phyloP scores from a whole-genome alignment of 2,113 vertebrate genomes.

The Pyrgilauda ruficollis region DNA sequence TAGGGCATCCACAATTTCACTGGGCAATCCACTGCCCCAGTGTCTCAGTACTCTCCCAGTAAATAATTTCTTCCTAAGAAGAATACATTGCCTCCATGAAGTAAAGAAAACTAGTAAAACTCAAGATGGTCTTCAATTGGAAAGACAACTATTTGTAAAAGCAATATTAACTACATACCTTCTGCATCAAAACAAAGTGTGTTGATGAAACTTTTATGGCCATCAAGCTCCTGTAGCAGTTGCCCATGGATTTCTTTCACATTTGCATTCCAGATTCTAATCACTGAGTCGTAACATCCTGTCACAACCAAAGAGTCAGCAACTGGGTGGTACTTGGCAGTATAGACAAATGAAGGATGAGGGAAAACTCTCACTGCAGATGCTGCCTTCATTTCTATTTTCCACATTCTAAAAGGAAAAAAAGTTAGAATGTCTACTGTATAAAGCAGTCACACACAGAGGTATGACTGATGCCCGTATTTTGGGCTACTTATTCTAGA shows the following conservation, averaged over 20 bases:
- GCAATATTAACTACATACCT: conserved; percentile 73
- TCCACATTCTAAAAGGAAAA: conserved; percentile 83
- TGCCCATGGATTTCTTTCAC: conserved; percentile 81
- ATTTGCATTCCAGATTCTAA: conserved; percentile 89
- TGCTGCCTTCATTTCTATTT: conserved; percentile 76
- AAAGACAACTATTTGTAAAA: not conserved
- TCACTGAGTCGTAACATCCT: conserved; percentile 87
- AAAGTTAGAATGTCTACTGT: not conserved
- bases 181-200: conserved; percentile 90
- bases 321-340: conserved; percentile 89
- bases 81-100: not conserved
- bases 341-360: conserved; percentile 93
- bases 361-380: conserved; percentile 87
- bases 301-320: conserved; percentile 83
- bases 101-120: not conserved
- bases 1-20: not conserved
- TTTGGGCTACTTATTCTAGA: not conserved
- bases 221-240: conserved; percentile 89
- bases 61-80: not conserved
- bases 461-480: not conserved
- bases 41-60: not conserved
- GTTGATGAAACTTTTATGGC: conserved; percentile 91
- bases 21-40: not conserved
- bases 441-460: not conserved
- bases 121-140: not conserved